phyloP scores from a whole-genome alignment of 2,113 vertebrate genomes.

The Labeo catla region DNA sequence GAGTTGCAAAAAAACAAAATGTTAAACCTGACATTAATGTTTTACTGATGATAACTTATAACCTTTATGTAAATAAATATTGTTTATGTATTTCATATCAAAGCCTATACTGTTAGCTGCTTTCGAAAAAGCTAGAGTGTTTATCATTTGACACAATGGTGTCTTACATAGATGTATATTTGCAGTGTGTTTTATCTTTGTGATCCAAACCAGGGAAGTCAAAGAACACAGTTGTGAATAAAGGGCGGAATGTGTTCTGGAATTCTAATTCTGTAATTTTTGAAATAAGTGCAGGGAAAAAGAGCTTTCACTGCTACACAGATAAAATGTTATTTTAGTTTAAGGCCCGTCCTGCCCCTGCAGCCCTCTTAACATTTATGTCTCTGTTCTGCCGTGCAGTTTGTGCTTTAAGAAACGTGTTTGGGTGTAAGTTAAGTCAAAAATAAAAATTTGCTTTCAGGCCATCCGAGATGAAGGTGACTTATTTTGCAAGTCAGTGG shows the following conservation, averaged over 20 bases:
- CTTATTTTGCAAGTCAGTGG: no score
- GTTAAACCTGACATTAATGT: background rate
- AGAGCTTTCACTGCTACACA: constrained; percentile 7
- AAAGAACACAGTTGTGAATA: background rate
- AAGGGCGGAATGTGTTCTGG: background rate
- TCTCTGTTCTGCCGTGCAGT: background rate
- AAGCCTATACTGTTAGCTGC: background rate
- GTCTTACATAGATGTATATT: background rate
- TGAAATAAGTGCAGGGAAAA: background rate
- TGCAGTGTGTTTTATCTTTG: background rate
- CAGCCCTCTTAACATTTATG: background rate
- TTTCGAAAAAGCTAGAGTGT: no score
- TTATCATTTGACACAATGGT: background rate
- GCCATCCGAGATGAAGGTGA: background rate
- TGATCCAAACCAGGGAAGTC: background rate
- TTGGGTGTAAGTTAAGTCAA: background rate
- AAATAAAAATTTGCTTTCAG: no score
- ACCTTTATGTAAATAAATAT: no score
- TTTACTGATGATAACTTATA: no score
- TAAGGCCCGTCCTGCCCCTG: background rate
- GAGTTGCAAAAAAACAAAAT: background rate
- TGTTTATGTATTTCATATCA: no score
- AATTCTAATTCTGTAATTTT: background rate
- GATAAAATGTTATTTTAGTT: constrained; percentile 1
- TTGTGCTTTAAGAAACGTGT: background rate